A percentile compares a stretch with the other conserved stretches of the same genome.
Conservation (phyloP, 2,113 vertebrate species). For the Dipodomys ordii region DNA sequence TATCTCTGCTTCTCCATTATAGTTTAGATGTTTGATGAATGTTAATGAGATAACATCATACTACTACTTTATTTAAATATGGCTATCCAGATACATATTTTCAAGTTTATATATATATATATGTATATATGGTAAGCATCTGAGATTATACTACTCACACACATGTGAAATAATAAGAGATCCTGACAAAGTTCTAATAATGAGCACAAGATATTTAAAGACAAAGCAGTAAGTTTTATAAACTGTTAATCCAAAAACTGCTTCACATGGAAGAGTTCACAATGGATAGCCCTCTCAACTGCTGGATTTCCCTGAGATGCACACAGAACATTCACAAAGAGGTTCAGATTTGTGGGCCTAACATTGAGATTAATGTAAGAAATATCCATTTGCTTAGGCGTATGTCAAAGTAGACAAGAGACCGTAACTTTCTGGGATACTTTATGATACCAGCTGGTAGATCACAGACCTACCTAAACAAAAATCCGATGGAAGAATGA, state of each 20-base stretch:
- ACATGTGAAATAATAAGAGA: not conserved
- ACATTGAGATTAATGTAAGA: conserved; percentile 55
- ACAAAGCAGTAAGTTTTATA: not conserved
- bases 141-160: not conserved
- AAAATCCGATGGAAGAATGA: conserved; percentile 52
- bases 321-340: conserved; percentile 17
- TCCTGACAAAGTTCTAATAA: conserved; percentile 8
- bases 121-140: not conserved
- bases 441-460: conserved; percentile 62
- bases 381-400: conserved; percentile 45
- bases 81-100: not conserved
- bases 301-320: not conserved
- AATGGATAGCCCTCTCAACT: not conserved
- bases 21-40: conserved; percentile 1
- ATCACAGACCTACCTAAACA: conserved; percentile 57
- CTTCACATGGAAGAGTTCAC: not conserved
- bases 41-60: not conserved
- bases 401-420: conserved; percentile 65
- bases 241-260: not conserved
- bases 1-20: not conserved
- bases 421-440: conserved; percentile 55
- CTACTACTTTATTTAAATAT: not conserved
- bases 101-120: not conserved
- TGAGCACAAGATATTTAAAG: conserved; percentile 30
- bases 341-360: conserved; percentile 56